Percentiles rank a stretch among this genome's conserved stretches.
These are phyloP conservation scores for Pycnomerus fuliginosus DNA, from an alignment of 2,888 invertebrate genomes.

Conservation along the genomic window DNA sequence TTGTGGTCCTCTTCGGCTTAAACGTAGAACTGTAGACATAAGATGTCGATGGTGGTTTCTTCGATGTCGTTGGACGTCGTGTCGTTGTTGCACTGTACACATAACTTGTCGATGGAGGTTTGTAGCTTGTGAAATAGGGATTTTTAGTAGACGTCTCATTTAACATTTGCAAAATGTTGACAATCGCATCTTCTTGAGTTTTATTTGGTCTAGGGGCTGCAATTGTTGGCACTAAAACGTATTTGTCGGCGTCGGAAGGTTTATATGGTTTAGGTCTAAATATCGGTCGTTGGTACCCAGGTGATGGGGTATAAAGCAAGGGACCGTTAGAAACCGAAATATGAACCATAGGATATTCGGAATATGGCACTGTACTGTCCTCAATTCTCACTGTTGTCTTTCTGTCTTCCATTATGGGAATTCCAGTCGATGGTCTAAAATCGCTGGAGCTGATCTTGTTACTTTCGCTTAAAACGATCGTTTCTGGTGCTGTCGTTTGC, in stretches of 20 bases:
- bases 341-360: conserved; percentile 41
- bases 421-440: conserved; percentile 35
- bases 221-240: conserved; percentile 60
- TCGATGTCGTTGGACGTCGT: conserved; percentile 28
- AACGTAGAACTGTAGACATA: conserved; percentile 52
- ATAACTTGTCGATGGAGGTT: conserved; percentile 43
- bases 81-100: conserved; percentile 5
- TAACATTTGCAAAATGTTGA: conserved; percentile 65
- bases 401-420: conserved; percentile 35
- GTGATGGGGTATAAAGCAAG: conserved; percentile 41
- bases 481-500: conserved; percentile 58
- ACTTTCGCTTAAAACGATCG: conserved; percentile 59
- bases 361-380: conserved; percentile 36
- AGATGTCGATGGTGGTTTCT: conserved; percentile 53
- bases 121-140: conserved; percentile 19
- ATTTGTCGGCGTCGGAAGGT: conserved; percentile 53
- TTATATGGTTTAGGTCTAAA: conserved; percentile 59
- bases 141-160: conserved; percentile 51
- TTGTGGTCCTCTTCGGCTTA: conserved; percentile 20
- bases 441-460: conserved; percentile 48
- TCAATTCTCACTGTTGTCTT: conserved; percentile 39
- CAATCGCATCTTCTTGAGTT: conserved; percentile 57
- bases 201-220: conserved; percentile 45
- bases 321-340: conserved; percentile 48
- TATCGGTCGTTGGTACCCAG: conserved; percentile 53